Evolutionary conservation across 2,113 vertebrate genomes (phyloP), one percentile per base, ranked within the genome.

Genomic region (Nestor notabilis): DNA sequence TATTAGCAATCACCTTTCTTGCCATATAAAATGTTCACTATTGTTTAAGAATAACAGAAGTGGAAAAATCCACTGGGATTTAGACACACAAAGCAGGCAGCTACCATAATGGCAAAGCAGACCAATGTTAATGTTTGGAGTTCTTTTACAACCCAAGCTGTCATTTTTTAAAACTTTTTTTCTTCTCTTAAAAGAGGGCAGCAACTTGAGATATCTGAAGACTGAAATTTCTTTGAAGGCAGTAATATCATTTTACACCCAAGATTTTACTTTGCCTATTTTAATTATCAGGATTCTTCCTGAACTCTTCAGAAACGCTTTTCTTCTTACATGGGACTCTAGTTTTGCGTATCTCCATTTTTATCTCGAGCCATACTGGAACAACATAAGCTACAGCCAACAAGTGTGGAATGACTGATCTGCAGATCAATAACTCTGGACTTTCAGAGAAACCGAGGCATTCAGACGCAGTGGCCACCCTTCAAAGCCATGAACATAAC

Each of bases 11-110:
- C 50, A 78, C 63, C 58, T 89, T 89, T 76, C 46, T 87, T 88
- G 58, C 75, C 55, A 74, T 39, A 52, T 28, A 83, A 95, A 72
- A 79, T 24, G 9, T 44, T 95, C 11, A 6, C 35, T 78, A 41
- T 44, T 63, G 39, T 82, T 92, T 49, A 81, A 89, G 50, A 90
- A 81, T 35, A 27, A 52, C 14, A 64, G 23, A 74, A 87, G 35
- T 71, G 50, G 88, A 94, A 97, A 96, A 95, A 90, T 68, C 19
- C 58, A 64, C 29, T 18, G 13, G 33, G 50, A 86, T 23, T 94
- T 75, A 41, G 14, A 82, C 17, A 47, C 37, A 83, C 65, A 52
- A 63, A 55, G 18, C 19, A 37, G 37, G 13, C 37, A 82, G 16
- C 61, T 43, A 61, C 13, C 20, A 13, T 17, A 82, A 64, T 5